Base-by-base conservation (phyloP, 30 jellyfish, hydroid and myxozoan genomes). In the Clytia hemisphaerica region DNA sequence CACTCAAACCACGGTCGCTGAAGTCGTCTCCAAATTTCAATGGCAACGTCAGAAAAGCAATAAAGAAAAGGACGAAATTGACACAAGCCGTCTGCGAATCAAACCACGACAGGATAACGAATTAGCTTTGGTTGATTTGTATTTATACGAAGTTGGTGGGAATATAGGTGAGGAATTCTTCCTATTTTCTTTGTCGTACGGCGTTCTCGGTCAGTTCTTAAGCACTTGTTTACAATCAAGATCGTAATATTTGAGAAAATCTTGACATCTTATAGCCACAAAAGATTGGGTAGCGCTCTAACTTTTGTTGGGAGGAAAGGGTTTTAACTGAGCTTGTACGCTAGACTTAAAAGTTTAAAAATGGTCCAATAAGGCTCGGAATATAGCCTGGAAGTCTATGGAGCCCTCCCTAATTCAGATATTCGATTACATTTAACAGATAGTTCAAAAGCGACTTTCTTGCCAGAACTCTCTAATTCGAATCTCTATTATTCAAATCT, bases 61-160 rank as follows among this genome's bases (percentile, higher is more conserved):
- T 22, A 79, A 69, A 12, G 91, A 68, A 40, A 37, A 46, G 26
- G 78, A 66, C 2, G 97, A 77, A 50, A 51, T 45, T 32, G 83
- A 64, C 54, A 37, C 58, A 58, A 35, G 49, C 49, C 73, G 55
- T 47, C 36, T 59, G 83, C 36, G 88, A 61, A 75, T 62, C 78
- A 24, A 46, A 37, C 54, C 64, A 35, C 4, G 79, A 57, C 38
- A 44, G 16, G 48, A 74, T 18, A 26, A 7, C 14, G 48, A 29
- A 33, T 85, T 72, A 12, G 60, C 65, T 1, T 16, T 59, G 15
- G 76, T 42, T 16, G 85, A 67, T 0, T 85, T 42, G 29, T 57
- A 48, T 50, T 85, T 85, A 32, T 78, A 46, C 45, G 96, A 84
- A 77, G 60, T 36, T 25, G 95, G 95, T 28, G 95, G 95, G n/a